These are phyloP conservation scores for Leptinotarsa lineolata DNA, from an alignment of 1,140 invertebrate genomes.

Conservation along the genomic window DNA sequence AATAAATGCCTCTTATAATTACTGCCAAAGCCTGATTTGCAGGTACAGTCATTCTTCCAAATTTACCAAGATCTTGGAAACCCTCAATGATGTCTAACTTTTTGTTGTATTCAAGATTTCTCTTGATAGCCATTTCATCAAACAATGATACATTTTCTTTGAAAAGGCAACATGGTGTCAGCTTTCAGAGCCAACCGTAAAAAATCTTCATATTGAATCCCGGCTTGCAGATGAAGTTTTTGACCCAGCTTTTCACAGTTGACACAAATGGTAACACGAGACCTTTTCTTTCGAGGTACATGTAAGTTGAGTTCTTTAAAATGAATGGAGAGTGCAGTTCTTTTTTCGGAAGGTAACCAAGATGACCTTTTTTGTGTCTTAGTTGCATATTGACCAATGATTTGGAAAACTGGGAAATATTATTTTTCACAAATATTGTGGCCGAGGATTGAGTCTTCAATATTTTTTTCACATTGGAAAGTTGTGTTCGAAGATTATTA, in stretches of 20 bases:
- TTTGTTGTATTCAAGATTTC: conserved; percentile 12
- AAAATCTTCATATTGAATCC: conserved; percentile 15
- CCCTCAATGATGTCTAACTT: conserved; percentile 21
- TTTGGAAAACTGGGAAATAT: too few relatives aligned
- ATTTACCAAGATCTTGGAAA: conserved; percentile 17
- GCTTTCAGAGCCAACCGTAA: conserved; percentile 7
- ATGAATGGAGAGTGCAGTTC: conserved; percentile 12
- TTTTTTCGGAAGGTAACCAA: conserved; percentile 17
- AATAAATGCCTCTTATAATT: conserved; percentile 12
- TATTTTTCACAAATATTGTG: too few relatives aligned
- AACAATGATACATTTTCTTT: conserved; percentile 10
- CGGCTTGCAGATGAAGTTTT: conserved; percentile 9
- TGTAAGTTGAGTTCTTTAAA: conserved; percentile 4
- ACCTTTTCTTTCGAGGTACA: not conserved
- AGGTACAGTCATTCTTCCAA: conserved; percentile 13
- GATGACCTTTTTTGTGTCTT: conserved; percentile 13
- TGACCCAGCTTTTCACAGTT: conserved; percentile 16
- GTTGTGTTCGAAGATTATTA: too few relatives aligned
- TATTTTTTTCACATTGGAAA: too few relatives aligned
- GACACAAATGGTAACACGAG: conserved; percentile 5
- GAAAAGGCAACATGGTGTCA: conserved; percentile 13
- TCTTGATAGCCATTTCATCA: conserved; percentile 17
- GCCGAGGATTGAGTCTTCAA: too few relatives aligned
- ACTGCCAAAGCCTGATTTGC: conserved; percentile 14
- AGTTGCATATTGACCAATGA: conserved; percentile 12